Evolutionary conservation across 2,888 invertebrate genomes (phyloP).

Genomic region (Latrodectus hesperus): DNA sequence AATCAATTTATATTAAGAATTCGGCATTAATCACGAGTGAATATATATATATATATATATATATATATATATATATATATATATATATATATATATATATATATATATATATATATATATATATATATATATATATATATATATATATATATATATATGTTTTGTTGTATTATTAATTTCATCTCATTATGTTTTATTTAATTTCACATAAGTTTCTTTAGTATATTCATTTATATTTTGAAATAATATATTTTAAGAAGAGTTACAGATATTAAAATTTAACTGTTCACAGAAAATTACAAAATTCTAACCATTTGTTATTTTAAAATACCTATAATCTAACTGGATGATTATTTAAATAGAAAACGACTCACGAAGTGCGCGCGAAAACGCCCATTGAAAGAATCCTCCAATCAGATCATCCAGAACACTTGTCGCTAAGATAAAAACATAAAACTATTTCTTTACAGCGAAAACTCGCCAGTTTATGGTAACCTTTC

Average conservation of each 20-base stretch:
- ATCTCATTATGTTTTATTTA: not conserved
- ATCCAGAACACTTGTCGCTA: slow-evolving; percentile 57
- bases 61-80: too few relatives aligned
- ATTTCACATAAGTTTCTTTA: not conserved
- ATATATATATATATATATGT: too few relatives aligned
- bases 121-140: too few relatives aligned
- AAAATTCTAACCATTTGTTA: not conserved
- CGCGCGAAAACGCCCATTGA: slow-evolving; percentile 10
- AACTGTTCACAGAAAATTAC: too few relatives aligned
- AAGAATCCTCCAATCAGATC: slow-evolving; percentile 24
- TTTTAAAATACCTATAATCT: slow-evolving; percentile 2
- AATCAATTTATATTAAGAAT: too few relatives aligned
- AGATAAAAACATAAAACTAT: not conserved
- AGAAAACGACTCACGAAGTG: not conserved
- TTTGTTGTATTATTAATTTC: too few relatives aligned
- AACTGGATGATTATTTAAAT: slow-evolving; percentile 17
- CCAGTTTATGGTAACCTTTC: slow-evolving; percentile 41
- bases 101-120: too few relatives aligned
- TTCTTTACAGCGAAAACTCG: slow-evolving; percentile 19
- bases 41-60: too few relatives aligned
- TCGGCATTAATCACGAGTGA: too few relatives aligned
- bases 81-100: too few relatives aligned
- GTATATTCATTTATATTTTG: not conserved
- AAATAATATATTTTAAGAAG: not conserved
- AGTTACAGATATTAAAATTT: too few relatives aligned